These are phyloP conservation scores for Gallinago media DNA, from an alignment of 2,113 vertebrate species.

Conservation along the genomic window DNA sequence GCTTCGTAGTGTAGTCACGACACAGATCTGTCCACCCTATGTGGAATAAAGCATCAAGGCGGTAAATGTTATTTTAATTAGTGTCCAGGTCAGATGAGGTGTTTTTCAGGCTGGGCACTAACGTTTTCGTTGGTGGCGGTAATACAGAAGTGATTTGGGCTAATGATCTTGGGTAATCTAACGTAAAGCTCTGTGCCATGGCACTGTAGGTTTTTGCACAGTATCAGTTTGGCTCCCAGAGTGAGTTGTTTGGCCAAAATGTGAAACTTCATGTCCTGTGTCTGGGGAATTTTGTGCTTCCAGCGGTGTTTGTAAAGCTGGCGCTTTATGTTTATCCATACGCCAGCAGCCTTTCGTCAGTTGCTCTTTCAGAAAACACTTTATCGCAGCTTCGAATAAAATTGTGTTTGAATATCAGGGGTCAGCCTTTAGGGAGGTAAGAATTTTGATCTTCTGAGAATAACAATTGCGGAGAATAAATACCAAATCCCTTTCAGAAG, in stretches of 20 bases:
- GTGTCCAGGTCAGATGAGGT: not conserved
- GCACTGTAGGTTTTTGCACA: fast-evolving
- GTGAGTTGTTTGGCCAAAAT: not conserved
- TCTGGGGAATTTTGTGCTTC: not conserved
- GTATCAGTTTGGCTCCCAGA: not conserved
- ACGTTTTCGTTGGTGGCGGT: not conserved
- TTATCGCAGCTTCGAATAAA: not conserved
- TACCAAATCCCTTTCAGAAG: not conserved
- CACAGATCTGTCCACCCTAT: not conserved
- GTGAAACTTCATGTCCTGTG: not conserved
- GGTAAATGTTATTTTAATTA: not conserved
- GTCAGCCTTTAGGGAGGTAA: not conserved
- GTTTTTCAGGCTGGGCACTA: not conserved
- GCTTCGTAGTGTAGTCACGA: not conserved
- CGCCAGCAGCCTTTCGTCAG: not conserved
- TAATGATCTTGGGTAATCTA: fast-evolving
- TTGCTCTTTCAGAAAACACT: not conserved
- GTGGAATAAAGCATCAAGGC: not conserved
- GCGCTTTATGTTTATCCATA: not conserved
- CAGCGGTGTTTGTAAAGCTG: not conserved
- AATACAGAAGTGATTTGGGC: not conserved
- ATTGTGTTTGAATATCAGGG: not conserved
- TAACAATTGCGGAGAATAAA: not conserved
- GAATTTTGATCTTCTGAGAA: not conserved
- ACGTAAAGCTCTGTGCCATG: fast-evolving